A percentile compares a stretch with the other conserved stretches of the same genome.
phyloP scores from a whole-genome alignment of 2,797 vertebrate species.

The Bradypus variegatus region DNA sequence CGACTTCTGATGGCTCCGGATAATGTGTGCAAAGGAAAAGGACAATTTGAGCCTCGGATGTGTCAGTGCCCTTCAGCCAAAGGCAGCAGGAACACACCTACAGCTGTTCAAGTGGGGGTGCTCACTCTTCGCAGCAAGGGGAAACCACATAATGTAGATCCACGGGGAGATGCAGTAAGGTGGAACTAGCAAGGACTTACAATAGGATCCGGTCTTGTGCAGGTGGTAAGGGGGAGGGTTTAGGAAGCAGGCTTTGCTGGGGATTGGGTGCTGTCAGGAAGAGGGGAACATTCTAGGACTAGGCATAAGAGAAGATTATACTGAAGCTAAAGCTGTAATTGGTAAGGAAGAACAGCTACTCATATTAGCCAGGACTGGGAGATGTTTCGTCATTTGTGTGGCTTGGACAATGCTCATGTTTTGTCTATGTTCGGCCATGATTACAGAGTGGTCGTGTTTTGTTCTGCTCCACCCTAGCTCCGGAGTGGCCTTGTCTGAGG shows the following conservation, averaged over 20 bases:
- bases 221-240: not conserved
- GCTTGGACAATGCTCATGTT: not conserved
- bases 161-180: too few species aligned
- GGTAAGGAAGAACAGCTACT: too few species aligned
- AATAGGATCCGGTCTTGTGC: rapidly evolving
- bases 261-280: not conserved
- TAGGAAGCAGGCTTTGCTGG: not conserved
- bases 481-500: not conserved
- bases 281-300: not conserved
- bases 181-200: not conserved
- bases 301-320: not conserved
- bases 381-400: not conserved
- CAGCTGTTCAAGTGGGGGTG: rapidly evolving
- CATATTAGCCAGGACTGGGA: not conserved
- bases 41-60: rapidly evolving
- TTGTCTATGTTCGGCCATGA: not conserved
- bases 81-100: not conserved
- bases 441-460: not conserved
- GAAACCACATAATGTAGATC: not conserved
- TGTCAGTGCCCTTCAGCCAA: not conserved
- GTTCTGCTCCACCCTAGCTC: not conserved
- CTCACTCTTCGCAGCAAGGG: not conserved
- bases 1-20: not conserved
- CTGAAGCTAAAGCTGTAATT: too few species aligned
- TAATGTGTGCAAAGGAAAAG: not conserved